Base-by-base conservation (phyloP, 2,797 vertebrate genomes). In the Aphelocoma californica region DNA sequence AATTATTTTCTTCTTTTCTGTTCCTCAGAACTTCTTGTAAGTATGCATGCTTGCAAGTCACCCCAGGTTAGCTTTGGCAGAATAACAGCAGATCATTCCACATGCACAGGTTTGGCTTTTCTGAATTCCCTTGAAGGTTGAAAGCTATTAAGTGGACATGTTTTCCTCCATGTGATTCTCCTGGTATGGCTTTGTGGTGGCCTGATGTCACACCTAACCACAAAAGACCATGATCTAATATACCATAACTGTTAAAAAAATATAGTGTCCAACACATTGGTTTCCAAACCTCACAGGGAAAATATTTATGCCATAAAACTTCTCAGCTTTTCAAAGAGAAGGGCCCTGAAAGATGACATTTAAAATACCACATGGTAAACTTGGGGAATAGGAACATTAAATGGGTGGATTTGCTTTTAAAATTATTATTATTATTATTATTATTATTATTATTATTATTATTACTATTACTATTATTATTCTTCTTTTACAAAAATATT, bases 211-310 rank as follows among this genome's bases (percentile, higher is more conserved):
- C 71, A 66, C 12, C 15, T 15, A 48, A 60, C 72, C 95, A 69
- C 90, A 62, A 38, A 95, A 92, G 70, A 72, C 58, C 92, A 88
- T 95, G 73, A 95, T 77, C 86, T 94, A 94, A 95, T 93, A 92
- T 32, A 92, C 81, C 93, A 85, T 89, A 95, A 96, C 81, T 71
- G 50, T 79, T 83, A 73, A 95, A 93, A 82, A 94, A 93, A 83
- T 69, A 95, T 3, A 74, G 84, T 70, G 65, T 78, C 50, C 18
- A 3, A 54, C 62, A 88, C 60, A 25, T 29, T 56, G 48, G 70
- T 88, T 94, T 84, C 81, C 91, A 96, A 70, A 66, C 47, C 67
- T 94, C 88, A 96, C 2, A 1, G 50, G 86, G 42, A 92, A 97
- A 96, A 92, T 93, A 97, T 95, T 94, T 92, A 67, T 81, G 34